Percentiles rank a stretch among this genome's conserved stretches.
Evolutionary conservation across 2,888 invertebrate genomes (phyloP).

Genomic region (Timandra comae): DNA sequence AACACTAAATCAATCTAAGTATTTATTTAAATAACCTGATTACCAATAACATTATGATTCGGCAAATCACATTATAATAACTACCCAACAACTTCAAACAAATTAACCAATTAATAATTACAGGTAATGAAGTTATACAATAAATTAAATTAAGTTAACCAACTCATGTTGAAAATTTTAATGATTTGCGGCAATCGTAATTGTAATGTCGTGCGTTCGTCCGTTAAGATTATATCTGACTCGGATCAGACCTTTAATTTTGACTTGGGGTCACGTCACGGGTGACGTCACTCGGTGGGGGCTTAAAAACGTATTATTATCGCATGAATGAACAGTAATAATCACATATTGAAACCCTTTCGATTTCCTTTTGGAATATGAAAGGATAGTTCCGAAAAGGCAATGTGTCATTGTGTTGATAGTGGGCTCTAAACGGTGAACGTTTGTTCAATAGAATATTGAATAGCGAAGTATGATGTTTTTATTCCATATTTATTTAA

Average conservation of each 20-base stretch:
- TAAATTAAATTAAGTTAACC: no score
- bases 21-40: no score
- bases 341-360: slow-evolving; percentile 22
- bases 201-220: slow-evolving; percentile 17
- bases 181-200: slow-evolving; percentile 14
- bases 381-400: slow-evolving; percentile 29
- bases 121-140: no score
- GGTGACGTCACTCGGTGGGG: slow-evolving; percentile 16
- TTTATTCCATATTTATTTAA: no score
- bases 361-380: slow-evolving; percentile 21
- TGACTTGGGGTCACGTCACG: slow-evolving; percentile 12
- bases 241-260: slow-evolving; percentile 13
- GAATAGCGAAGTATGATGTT: no score
- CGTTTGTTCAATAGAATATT: no score
- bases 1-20: no score
- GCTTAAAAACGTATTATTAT: slow-evolving; percentile 32
- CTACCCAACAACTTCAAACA: no score
- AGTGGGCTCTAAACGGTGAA: slow-evolving; percentile 15
- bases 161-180: slow-evolving; percentile 1
- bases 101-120: no score
- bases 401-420: slow-evolving; percentile 26
- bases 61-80: no score
- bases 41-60: no score
- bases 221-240: slow-evolving; percentile 19
- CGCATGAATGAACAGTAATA: slow-evolving; percentile 40